Percentiles rank a stretch among this genome's conserved stretches.
These are phyloP conservation scores for Catocala nupta DNA, from an alignment of 2,888 invertebrate genomes.

Conservation along the genomic window DNA sequence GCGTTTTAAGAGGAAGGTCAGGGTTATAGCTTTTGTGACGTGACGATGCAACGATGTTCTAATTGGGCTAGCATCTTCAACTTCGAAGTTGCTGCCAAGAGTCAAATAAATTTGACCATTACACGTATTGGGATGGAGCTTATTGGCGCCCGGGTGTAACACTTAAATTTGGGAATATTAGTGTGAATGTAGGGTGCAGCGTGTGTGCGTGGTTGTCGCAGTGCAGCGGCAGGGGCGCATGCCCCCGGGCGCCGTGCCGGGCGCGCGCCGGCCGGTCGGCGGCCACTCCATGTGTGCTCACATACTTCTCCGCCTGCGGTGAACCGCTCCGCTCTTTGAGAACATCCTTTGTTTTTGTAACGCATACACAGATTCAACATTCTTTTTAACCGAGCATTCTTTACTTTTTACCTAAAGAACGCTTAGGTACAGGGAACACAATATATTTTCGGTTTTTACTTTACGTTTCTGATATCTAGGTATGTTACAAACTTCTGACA, in stretches of 20 bases:
- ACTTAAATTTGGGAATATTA: slow-evolving; percentile 16
- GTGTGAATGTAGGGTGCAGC: slow-evolving; percentile 23
- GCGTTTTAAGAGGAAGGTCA: slow-evolving; percentile 78
- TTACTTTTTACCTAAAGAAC: slow-evolving; percentile 11
- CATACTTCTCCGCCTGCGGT: slow-evolving; percentile 44
- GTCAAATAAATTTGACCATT: not conserved
- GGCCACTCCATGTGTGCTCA: slow-evolving; percentile 52
- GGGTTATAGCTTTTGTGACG: slow-evolving; percentile 67
- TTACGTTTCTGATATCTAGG: no score
- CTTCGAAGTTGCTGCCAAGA: not conserved
- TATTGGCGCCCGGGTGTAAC: not conserved
- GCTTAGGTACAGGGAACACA: no score
- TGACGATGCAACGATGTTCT: slow-evolving; percentile 26
- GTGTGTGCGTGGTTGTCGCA: slow-evolving; percentile 67
- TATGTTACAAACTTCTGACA: no score
- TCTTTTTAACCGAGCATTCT: slow-evolving; percentile 26
- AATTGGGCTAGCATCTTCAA: not conserved
- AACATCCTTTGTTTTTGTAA: slow-evolving; percentile 47
- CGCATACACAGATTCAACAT: slow-evolving; percentile 29
- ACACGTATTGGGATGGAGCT: not conserved
- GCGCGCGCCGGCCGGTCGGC: slow-evolving; percentile 32
- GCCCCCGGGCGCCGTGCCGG: slow-evolving; percentile 53
- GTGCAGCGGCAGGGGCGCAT: slow-evolving; percentile 76
- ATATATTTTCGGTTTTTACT: no score
- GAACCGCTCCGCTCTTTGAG: slow-evolving; percentile 48